Conservation (phyloP, 2,113 vertebrate genomes). For the Spheniscus mendiculus region DNA sequence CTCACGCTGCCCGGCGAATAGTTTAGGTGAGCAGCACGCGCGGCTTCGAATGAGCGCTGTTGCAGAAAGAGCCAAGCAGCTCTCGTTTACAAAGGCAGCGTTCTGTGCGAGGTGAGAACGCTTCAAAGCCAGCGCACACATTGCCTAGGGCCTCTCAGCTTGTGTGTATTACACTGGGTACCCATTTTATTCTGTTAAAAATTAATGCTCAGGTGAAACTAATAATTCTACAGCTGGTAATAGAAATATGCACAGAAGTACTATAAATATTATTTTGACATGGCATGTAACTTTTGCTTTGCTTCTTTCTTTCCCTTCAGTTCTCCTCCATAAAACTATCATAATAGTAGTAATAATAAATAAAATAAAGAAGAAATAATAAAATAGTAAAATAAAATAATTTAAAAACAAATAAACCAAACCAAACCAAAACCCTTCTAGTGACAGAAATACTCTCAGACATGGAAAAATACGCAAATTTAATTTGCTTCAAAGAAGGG, state of each 20-base stretch:
- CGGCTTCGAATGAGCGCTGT: accelerated
- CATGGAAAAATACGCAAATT: neutral
- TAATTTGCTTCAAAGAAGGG: neutral
- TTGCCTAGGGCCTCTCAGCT: neutral
- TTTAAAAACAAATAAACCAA: neutral
- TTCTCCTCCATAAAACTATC: neutral
- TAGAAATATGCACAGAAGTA: neutral
- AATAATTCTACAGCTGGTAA: neutral
- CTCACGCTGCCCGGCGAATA: neutral
- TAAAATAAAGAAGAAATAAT: neutral
- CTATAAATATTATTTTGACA: neutral
- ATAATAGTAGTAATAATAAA: neutral
- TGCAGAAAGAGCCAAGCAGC: neutral
- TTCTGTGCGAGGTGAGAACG: neutral
- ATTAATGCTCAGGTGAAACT: neutral
- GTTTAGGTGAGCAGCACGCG: accelerated
- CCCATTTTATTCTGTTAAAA: neutral
- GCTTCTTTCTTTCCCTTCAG: neutral
- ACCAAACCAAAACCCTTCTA: neutral
- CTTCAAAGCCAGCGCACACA: neutral
- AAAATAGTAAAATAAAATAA: neutral
- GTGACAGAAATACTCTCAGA: neutral
- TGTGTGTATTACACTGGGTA: neutral
- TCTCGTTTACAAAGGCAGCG: neutral
- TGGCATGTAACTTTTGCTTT: neutral